These are phyloP conservation scores for Phocides pigmalion DNA, from an alignment of 1,140 invertebrate species.

Conservation along the genomic window DNA sequence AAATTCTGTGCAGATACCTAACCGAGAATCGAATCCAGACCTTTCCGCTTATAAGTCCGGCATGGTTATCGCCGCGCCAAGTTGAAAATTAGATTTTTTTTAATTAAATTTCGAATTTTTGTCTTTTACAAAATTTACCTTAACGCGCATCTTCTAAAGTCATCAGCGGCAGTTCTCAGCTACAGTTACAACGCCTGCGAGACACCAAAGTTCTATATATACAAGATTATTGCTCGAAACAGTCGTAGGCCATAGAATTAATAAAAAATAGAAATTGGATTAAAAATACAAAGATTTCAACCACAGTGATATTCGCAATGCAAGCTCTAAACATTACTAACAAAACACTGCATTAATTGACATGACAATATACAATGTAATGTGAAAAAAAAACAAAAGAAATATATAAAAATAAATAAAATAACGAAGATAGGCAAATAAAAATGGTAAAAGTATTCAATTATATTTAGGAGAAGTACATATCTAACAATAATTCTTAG, in stretches of 20 bases:
- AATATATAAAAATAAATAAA: background rate
- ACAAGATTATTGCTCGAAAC: constrained; percentile 32
- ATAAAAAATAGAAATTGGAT: constrained; percentile 4
- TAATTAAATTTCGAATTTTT: background rate
- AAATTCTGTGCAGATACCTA: too few species aligned
- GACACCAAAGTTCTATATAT: constrained; percentile 29
- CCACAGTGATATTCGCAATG: background rate
- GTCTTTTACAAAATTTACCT: too few species aligned
- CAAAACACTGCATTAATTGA: background rate
- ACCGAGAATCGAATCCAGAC: too few species aligned
- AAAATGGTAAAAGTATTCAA: background rate
- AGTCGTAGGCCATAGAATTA: constrained; percentile 21
- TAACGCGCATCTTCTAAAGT: background rate
- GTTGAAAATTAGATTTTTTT: too few species aligned
- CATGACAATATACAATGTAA: background rate
- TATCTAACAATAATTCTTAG: too few species aligned
- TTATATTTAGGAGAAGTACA: background rate
- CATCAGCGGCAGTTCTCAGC: constrained; percentile 1
- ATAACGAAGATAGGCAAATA: background rate
- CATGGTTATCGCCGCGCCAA: too few species aligned
- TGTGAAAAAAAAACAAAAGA: too few species aligned
- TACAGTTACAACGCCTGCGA: constrained; percentile 11
- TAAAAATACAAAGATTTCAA: background rate
- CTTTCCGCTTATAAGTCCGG: too few species aligned
- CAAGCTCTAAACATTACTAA: too few species aligned